Evolutionary conservation across 1,140 invertebrate species (phyloP).

Genomic region (Drosophila bocqueti): DNA sequence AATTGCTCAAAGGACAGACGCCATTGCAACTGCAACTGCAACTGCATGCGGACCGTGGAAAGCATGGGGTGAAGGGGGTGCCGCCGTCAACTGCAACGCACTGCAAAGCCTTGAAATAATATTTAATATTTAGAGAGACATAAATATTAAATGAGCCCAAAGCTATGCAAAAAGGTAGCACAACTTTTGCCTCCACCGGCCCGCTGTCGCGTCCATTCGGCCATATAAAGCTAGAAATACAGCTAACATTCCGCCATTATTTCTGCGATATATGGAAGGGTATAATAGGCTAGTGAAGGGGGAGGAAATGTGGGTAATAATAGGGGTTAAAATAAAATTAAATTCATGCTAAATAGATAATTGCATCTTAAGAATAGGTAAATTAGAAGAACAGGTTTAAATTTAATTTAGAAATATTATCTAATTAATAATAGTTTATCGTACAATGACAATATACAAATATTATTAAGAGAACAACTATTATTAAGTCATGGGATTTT

Average conservation of each 20-base stretch:
- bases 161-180: constrained; percentile 81
- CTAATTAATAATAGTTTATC: no score
- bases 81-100: constrained; percentile 36
- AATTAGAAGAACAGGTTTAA: no score
- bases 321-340: not conserved
- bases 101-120: constrained; percentile 85
- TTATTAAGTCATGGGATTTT: no score
- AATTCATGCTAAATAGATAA: not conserved
- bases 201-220: constrained; percentile 2
- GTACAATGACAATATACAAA: no score
- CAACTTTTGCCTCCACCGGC: constrained; percentile 41
- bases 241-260: constrained; percentile 78
- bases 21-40: constrained; percentile 31
- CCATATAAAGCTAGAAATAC: constrained; percentile 75
- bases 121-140: constrained; percentile 85
- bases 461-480: no score
- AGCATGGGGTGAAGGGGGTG: not conserved
- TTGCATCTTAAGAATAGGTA: no score
- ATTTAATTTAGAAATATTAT: no score
- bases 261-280: constrained; percentile 7
- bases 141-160: constrained; percentile 85
- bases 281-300: not conserved
- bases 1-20: constrained; percentile 40
- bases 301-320: no score
- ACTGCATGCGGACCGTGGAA: constrained; percentile 10